Percentiles rank a stretch among this genome's conserved stretches.
These are phyloP conservation scores for Pocota personata DNA, from an alignment of 2,888 invertebrate genomes.

Conservation along the genomic window DNA sequence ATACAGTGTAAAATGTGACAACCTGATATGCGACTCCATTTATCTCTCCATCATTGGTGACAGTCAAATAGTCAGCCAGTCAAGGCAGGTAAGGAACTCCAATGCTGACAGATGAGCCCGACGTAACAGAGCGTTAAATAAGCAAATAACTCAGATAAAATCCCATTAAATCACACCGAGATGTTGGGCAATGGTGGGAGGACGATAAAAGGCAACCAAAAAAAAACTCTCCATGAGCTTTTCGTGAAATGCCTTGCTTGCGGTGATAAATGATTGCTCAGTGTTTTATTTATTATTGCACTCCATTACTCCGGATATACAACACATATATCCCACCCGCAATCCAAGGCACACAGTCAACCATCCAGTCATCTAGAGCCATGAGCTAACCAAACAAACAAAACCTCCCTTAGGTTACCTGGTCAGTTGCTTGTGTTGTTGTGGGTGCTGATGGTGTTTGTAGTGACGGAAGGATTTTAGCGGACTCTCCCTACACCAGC, in stretches of 20 bases:
- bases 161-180: slow-evolving; percentile 71
- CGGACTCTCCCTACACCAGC: slow-evolving; percentile 12
- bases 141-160: slow-evolving; percentile 73
- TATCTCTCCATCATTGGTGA: slow-evolving; percentile 69
- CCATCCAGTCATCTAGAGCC: slow-evolving; percentile 11
- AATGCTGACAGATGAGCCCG: slow-evolving; percentile 72
- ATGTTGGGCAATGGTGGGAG: background rate
- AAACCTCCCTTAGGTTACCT: slow-evolving; percentile 45
- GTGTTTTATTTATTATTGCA: slow-evolving; percentile 73
- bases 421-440: slow-evolving; percentile 44
- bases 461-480: slow-evolving; percentile 56
- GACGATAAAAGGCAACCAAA: slow-evolving; percentile 28
- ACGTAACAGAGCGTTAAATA: slow-evolving; percentile 75
- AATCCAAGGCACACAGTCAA: slow-evolving; percentile 12
- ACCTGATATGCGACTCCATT: slow-evolving; percentile 64
- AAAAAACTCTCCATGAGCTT: slow-evolving; percentile 2
- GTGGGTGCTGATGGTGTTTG: slow-evolving; percentile 11
- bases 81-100: slow-evolving; percentile 46
- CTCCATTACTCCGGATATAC: slow-evolving; percentile 63
- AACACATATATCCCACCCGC: slow-evolving; percentile 6
- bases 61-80: slow-evolving; percentile 45
- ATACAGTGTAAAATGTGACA: slow-evolving; percentile 48
- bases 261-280: slow-evolving; percentile 73
- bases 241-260: slow-evolving; percentile 35
- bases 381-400: slow-evolving; percentile 51